phyloP scores from a whole-genome alignment of 2,888 invertebrate species.

The Mylabris sibirica region DNA sequence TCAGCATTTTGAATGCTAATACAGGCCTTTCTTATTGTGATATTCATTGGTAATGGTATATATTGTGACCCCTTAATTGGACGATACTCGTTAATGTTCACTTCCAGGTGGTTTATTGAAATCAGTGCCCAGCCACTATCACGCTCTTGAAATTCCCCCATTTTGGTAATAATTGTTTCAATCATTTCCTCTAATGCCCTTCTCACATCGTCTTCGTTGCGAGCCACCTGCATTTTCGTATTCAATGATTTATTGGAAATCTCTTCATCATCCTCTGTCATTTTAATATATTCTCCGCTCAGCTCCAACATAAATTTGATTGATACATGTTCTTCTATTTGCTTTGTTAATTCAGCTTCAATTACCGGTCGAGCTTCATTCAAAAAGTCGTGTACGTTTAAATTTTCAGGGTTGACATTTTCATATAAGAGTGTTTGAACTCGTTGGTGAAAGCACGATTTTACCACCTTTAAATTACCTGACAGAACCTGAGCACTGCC shows the following conservation, averaged over 20 bases:
- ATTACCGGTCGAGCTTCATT: neutral
- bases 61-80: conserved; percentile 38
- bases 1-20: conserved; percentile 46
- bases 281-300: neutral
- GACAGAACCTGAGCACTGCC: neutral
- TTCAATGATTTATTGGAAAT: neutral
- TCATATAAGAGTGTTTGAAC: neutral
- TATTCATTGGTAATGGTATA: conserved; percentile 37
- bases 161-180: conserved; percentile 30
- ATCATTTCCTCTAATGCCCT: conserved; percentile 22
- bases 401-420: neutral
- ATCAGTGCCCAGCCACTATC: conserved; percentile 41
- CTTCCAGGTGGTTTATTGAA: conserved; percentile 34
- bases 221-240: neutral
- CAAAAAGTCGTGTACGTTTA: neutral
- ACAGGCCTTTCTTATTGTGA: conserved; percentile 36
- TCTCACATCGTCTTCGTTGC: too few species aligned
- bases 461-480: neutral
- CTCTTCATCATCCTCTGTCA: neutral
- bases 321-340: neutral
- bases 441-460: neutral
- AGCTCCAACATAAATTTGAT: neutral
- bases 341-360: neutral
- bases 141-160: conserved; percentile 43
- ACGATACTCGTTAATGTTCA: conserved; percentile 41